A percentile compares a stretch with the other conserved stretches of the same genome.
phyloP scores from a whole-genome alignment of 2,797 vertebrate species.

The Smutsia temminckii region DNA sequence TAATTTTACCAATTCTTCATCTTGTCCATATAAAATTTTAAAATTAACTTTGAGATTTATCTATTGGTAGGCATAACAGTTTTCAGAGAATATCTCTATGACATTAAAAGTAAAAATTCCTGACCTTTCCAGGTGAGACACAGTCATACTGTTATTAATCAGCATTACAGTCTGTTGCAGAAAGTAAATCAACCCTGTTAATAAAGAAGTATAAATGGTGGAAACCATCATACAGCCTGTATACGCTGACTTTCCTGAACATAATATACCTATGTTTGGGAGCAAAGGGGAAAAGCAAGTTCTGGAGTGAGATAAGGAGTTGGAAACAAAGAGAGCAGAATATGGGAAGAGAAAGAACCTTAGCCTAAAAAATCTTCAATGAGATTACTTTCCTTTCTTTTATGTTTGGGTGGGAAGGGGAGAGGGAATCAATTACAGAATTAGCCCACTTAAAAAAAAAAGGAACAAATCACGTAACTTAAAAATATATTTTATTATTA shows the following conservation, averaged over 20 bases:
- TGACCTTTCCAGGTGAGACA: neutral
- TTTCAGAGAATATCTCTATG: conserved; percentile 7
- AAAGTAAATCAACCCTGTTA: neutral
- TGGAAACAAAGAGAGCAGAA: conserved; percentile 6
- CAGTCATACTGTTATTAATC: neutral
- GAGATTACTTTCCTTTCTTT: conserved; percentile 29
- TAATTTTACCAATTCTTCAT: conserved; percentile 29
- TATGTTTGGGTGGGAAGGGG: neutral
- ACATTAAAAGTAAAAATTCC: conserved; percentile 37
- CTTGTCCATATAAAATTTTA: neutral
- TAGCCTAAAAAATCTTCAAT: conserved; percentile 4
- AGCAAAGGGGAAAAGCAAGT: neutral
- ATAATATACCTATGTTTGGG: neutral
- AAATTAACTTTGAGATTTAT: conserved; percentile 51
- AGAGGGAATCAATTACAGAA: neutral
- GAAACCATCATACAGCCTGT: neutral
- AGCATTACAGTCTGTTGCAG: neutral
- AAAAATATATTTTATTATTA: conserved; percentile 58
- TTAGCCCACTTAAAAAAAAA: conserved; percentile 54
- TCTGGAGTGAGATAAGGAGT: neutral
- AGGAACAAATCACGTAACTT: conserved; percentile 45
- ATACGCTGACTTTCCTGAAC: neutral
- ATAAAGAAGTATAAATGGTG: neutral
- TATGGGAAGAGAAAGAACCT: neutral
- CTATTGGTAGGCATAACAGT: neutral